Evolutionary conservation across 2,113 vertebrate genomes (phyloP).

Genomic region (Cervus canadensis): DNA sequence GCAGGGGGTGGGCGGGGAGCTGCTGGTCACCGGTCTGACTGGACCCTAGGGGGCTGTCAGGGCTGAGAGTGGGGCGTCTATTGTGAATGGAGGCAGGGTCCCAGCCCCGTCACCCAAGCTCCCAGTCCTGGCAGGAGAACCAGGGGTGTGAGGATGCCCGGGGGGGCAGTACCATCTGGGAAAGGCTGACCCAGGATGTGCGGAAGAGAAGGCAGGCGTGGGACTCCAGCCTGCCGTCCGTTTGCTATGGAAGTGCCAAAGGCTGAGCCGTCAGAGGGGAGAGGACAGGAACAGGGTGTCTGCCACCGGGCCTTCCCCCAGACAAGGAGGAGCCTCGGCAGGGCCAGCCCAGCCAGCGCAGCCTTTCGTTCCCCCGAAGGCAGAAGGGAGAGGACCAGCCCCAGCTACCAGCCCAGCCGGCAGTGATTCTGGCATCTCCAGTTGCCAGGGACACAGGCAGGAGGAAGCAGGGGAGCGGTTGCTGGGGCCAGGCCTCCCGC

Average conservation of each 20-base stretch:
- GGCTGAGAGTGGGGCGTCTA: not conserved
- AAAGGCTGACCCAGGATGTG: not conserved
- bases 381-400: not conserved
- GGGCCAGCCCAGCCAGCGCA: not conserved
- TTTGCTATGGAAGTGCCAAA: not conserved
- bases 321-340: not conserved
- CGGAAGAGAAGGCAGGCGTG: not conserved
- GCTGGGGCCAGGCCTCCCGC: not conserved
- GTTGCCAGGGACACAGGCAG: conserved; percentile 17
- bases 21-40: not conserved
- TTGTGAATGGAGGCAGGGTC: not conserved
- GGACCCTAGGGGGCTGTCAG: not conserved
- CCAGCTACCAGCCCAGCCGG: not conserved
- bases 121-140: conserved; percentile 23
- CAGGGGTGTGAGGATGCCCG: not conserved
- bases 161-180: not conserved
- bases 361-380: not conserved
- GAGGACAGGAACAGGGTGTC: not conserved
- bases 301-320: not conserved
- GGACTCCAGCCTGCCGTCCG: not conserved
- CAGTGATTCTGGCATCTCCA: not conserved
- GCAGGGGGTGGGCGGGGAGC: too few species aligned
- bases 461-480: not conserved
- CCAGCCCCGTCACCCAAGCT: not conserved
- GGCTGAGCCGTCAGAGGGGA: not conserved